Conservation (phyloP, 2,797 vertebrate genomes). For the Thaleichthys pacificus region DNA sequence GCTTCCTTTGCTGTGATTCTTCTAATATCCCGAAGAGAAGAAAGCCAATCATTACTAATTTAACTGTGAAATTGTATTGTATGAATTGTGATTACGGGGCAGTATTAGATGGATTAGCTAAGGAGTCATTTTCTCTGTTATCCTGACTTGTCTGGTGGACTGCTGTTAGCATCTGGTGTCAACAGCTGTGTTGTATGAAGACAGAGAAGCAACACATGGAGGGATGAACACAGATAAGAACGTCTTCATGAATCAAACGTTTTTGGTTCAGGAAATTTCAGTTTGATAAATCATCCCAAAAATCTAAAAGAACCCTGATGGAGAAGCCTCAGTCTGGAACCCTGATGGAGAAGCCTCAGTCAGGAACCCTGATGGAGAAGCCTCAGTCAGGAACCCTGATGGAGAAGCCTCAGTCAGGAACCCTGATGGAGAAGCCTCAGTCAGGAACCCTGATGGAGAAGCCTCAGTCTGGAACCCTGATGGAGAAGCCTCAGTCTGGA, state of each 20-base stretch:
- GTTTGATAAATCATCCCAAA: background rate
- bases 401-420: too few species aligned
- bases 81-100: constrained; percentile 88
- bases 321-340: too few species aligned
- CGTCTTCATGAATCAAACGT: too few species aligned
- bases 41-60: constrained; percentile 90
- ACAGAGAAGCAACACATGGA: too few species aligned
- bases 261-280: background rate
- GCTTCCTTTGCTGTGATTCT: constrained; percentile 82
- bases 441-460: too few species aligned
- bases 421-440: too few species aligned
- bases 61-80: constrained; percentile 91
- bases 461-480: too few species aligned
- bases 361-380: too few species aligned
- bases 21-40: constrained; percentile 82
- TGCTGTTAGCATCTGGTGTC: constrained; percentile 36
- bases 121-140: constrained; percentile 83
- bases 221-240: too few species aligned
- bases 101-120: constrained; percentile 88
- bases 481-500: too few species aligned
- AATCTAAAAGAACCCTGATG: background rate
- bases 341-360: too few species aligned
- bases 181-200: constrained; percentile 14
- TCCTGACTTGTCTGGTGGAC: constrained; percentile 71
- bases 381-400: too few species aligned